Base-by-base conservation (phyloP, 2,797 vertebrate genomes). In the Eleutherodactylus coqui region DNA sequence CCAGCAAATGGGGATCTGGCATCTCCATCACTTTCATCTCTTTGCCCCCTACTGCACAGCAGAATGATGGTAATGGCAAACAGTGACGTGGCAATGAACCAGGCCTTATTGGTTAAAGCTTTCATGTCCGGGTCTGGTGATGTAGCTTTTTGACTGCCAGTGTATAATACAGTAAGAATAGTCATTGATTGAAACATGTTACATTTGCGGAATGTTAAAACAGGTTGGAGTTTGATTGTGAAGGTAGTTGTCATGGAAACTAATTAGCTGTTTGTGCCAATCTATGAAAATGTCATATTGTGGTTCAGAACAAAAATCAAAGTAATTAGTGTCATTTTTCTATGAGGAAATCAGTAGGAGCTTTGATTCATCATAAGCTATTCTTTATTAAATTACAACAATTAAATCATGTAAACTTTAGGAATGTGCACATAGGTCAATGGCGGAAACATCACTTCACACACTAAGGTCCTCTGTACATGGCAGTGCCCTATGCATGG, bases 221-320 rank as follows among this genome's bases (percentile, higher is more conserved):
- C 51, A 78, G 76, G 76, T 78, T 78, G 32, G 75, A 13, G 75
- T 78, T 41, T 60, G 51, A 78, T 78, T 60, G 76, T 58, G 36
- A 41, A 38, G 51, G 60, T 78, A 34, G 76, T 78, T 29, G 76
- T 21, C 53, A 78, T 78, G 53, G 76, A 58, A 78, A 78, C 53
- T 78, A 78, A 78, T 78, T 58, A 43, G 76, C 51, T 78, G 53
- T 78, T 53, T 78, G 34, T 58, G 36, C 76, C 51, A 60, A 78
- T 43, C 55, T 78, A 78, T 78, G 34, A 27, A 27, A 58, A 78
- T 58, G 53, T 60, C 53, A 55, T 41, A 43, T 78, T 78, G 53
- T 78, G 51, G 76, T 38, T 78, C 3, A 41, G 51, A 78, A 60
- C 19, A 41, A 55, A n/a, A 78, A 58, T 78, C 24, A 43, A 29